Base-by-base conservation (phyloP, 2,888 invertebrate genomes). In the Eupeodes latifasciatus region DNA sequence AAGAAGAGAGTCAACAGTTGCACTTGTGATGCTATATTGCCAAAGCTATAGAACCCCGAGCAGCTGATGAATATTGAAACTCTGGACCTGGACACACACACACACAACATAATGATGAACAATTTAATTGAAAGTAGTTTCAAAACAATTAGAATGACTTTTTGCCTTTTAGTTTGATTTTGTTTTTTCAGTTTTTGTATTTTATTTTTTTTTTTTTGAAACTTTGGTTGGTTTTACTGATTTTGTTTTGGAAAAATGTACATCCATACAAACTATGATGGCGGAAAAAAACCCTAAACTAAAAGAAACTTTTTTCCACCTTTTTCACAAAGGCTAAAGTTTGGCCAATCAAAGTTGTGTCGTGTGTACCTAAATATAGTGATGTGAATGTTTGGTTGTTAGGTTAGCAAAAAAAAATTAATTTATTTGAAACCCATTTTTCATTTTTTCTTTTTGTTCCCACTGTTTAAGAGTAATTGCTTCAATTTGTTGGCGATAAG, bases 41-140 rank as follows among this genome's bases (percentile, higher is more conserved):
- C 5, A 11, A 40, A n/a, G 53, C 16, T 7, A 49, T 47, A 66
- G 27, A 27, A 27, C 27, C 27, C 3, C 27, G 27, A 27, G 27
- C 27, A 27, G 66, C 27, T 47, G 47, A 19, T 19, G 47, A 66
- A 66, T 27, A 47, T 47, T 66, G 49, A 66, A 64, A 40, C 72
- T 53, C 11, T 64, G 59, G 36, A 64, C 69, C 51, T 61, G 47
- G 72, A 79, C 79, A 80, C 80, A 74, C 77, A 19, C 19, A 19
- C 19, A 27, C 27, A 27, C 27, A 27, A 27, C 27, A 81, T 77
- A 80, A 84, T 74, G 80, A 77, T 62, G 87, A 87, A 77, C 80
- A 84, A 81, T 74, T 84, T 87, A 87, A 87, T 81, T 84, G 80
- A 81, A 84, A 84, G 87, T 87, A 87, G 84, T 84, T 87, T 67